Conservation (phyloP, 2,888 invertebrate species). For the Chironomus riparius region DNA sequence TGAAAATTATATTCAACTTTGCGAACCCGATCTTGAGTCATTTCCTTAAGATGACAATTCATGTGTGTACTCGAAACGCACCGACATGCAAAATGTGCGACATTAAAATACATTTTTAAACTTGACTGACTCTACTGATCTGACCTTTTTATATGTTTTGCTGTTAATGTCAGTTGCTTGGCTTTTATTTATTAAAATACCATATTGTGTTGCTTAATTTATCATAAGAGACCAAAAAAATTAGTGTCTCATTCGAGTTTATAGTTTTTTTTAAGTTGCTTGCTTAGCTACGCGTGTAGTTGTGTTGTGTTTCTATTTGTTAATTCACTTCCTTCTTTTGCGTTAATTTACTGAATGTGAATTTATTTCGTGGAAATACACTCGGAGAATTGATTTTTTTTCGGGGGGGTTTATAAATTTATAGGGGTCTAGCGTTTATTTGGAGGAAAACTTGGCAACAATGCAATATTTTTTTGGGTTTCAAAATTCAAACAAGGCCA, state of each 20-base stretch:
- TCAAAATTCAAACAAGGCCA: no score
- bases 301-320: not conserved
- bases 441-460: no score
- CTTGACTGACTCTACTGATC: not conserved
- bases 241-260: not conserved
- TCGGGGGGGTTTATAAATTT: not conserved
- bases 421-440: no score
- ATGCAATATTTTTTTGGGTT: no score
- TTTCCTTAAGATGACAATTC: not conserved
- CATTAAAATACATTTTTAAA: not conserved
- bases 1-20: not conserved
- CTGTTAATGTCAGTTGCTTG: not conserved
- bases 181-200: not conserved
- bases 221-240: not conserved
- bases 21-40: not conserved
- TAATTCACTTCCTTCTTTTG: conserved; percentile 3
- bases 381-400: not conserved
- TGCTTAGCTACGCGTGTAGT: not conserved
- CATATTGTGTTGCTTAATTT: not conserved
- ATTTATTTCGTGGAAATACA: not conserved
- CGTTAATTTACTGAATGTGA: not conserved
- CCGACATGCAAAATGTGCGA: not conserved
- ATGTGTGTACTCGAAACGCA: not conserved
- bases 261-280: no score
- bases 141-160: not conserved